Base-by-base conservation (phyloP, 2,888 invertebrate genomes). In the Xylota sylvarum region DNA sequence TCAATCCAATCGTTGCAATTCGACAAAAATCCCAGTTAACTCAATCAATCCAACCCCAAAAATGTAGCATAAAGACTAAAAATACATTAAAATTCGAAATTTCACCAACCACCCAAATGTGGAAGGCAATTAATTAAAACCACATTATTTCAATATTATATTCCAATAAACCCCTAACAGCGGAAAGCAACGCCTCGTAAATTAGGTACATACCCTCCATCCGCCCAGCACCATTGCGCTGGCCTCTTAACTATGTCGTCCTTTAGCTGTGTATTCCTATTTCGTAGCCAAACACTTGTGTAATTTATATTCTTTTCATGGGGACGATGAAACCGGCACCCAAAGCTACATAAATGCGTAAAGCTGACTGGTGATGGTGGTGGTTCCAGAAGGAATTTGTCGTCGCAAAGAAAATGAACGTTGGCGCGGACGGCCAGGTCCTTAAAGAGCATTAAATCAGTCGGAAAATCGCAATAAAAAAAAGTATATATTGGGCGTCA, bases 391-490 rank as follows among this genome's bases (percentile, higher is more conserved):
- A 6, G 55, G 62, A 64, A 32, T 78, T 78, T 78, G 78, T 72
- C 84, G 69, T 74, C 55, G 70, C 72, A 85, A 84, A 62, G 43
- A 74, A 80, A 70, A 27, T 35, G 62, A 60, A 65, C 77, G 56
- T 14, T 52, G 62, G 14, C 55, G 62, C 30, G 73, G 43, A 46
- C 46, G 55, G 55, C 35, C 52, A 69, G 58, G 88, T 88, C 88
- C 88, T 88, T 88, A 87, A 88, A 89, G 88, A 87, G 85, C 88
- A 88, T 89, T 89, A 89, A 89, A 89, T 89, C 89, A 89, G 89
- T 88, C 88, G 88, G 88, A 89, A 89, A 89, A 88, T 89, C 87
- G 89, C 87, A 89, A 89, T 89, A 89, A 89, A 89, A 89, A 89
- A 89, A 89, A 89, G 88, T 88, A 88, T 88, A 89, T 88, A 89